Base-by-base conservation (phyloP, 2,888 invertebrate species). In the Cephus runcator region DNA sequence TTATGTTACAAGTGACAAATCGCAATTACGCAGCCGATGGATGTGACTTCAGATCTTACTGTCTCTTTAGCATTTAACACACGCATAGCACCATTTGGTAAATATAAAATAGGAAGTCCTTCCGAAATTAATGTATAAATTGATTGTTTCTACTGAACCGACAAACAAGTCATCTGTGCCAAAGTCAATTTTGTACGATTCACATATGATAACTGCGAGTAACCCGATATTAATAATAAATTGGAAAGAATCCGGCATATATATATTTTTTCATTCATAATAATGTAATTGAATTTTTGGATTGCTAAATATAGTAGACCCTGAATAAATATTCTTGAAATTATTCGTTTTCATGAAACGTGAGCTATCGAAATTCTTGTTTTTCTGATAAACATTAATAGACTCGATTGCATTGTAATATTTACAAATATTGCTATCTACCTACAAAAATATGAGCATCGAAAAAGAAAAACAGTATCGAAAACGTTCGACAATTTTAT, bases 31-130 rank as follows among this genome's bases (percentile, higher is more conserved):
- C 71, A 79, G 76, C 75, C 73, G 75, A 79, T 40, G 76, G 33
- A 69, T 75, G 76, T 75, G 76, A 80, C 76, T 40, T 76, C 75
- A 15, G 73, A 73, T 76, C 77, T 75, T 76, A 77, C 75, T 76
- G 73, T 73, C 77, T 9, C 23, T 56, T 23, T 56, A 56, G 75
- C 77, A 77, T 81, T 77, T 76, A 76, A 77, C 73, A 81, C 56
- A 81, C 76, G 80, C 76, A 56, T 82, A 84, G 82, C 84, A 83
- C 84, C 84, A 83, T 83, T 81, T 77, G 76, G 77, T 74, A 77
- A 75, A 80, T 75, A 79, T 82, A 80, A 76, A 73, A 82, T 81
- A 81, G 78, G 80, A 84, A 83, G 84, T 81, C 82, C 84, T 83
- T 82, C 81, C 81, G 79, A 79, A 79, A 79, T 56, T 56, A 23